Conservation (phyloP, 2,888 invertebrate genomes). For the Xanthia icteritia region DNA sequence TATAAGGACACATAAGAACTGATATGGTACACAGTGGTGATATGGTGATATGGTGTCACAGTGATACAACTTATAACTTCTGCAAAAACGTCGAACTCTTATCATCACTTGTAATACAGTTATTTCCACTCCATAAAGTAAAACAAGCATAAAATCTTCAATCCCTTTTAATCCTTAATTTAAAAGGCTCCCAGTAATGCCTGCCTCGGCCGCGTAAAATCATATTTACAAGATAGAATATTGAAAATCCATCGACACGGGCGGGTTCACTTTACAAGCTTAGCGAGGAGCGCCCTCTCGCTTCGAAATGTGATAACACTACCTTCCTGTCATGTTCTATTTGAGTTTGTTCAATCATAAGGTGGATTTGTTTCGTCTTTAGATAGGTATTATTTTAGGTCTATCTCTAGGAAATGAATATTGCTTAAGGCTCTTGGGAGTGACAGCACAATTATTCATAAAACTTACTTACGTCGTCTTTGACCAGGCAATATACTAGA, state of each 20-base stretch:
- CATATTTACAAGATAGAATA: constrained; percentile 66
- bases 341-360: constrained; percentile 41
- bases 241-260: constrained; percentile 66
- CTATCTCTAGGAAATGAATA: background rate
- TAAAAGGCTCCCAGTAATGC: constrained; percentile 37
- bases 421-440: background rate
- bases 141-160: constrained; percentile 34
- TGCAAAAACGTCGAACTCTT: background rate
- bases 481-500: background rate
- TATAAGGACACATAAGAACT: background rate
- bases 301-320: constrained; percentile 21
- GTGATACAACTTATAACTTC: background rate
- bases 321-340: constrained; percentile 25
- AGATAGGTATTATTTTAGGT: background rate
- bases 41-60: no score
- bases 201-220: constrained; percentile 58
- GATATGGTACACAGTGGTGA: no score
- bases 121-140: constrained; percentile 27
- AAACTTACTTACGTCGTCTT: background rate
- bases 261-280: constrained; percentile 49
- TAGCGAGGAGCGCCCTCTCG: constrained; percentile 42
- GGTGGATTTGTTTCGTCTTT: constrained; percentile 27
- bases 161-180: constrained; percentile 36
- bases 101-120: constrained; percentile 9
- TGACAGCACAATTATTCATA: background rate